phyloP scores from a whole-genome alignment of 2,797 vertebrate species.

The Petrocephalus sullivani region DNA sequence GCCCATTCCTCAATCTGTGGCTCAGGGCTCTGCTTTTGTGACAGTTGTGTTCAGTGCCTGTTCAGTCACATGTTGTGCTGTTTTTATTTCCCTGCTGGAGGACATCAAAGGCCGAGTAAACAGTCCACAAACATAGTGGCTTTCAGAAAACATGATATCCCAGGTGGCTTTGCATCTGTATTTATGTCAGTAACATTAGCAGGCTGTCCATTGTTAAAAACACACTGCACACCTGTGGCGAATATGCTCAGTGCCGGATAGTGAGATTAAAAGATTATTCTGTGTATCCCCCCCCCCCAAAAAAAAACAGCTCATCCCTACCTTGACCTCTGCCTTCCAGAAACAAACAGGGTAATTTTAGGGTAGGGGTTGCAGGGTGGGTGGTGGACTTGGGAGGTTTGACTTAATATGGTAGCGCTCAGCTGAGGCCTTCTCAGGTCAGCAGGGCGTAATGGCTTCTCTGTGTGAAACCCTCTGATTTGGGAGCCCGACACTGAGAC shows the following conservation, averaged over 20 bases:
- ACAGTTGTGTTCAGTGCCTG: neutral
- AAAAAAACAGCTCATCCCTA: constrained; percentile 50
- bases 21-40: too few species aligned
- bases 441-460: neutral
- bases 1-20: neutral
- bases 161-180: constrained; percentile 31
- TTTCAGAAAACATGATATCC: neutral
- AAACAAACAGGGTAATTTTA: constrained; percentile 49
- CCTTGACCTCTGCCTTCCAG: constrained; percentile 44
- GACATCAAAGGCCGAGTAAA: neutral
- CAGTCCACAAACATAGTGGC: neutral
- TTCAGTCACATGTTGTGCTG: neutral
- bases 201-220: constrained; percentile 37
- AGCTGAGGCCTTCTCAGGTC: constrained; percentile 28
- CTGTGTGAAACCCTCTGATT: neutral
- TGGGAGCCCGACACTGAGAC: too few species aligned
- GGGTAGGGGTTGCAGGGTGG: constrained; percentile 23
- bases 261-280: constrained; percentile 29
- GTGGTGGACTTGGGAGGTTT: constrained; percentile 25
- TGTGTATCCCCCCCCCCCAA: constrained; percentile 25
- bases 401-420: constrained; percentile 49
- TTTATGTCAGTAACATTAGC: constrained; percentile 36
- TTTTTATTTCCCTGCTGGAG: neutral
- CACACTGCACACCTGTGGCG: constrained; percentile 25
- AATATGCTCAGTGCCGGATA: constrained; percentile 24